Percentiles rank a stretch among this genome's conserved stretches.
These are phyloP conservation scores for Oncorhynchus mykiss DNA, from an alignment of 2,113 vertebrate genomes.

Conservation along the genomic window DNA sequence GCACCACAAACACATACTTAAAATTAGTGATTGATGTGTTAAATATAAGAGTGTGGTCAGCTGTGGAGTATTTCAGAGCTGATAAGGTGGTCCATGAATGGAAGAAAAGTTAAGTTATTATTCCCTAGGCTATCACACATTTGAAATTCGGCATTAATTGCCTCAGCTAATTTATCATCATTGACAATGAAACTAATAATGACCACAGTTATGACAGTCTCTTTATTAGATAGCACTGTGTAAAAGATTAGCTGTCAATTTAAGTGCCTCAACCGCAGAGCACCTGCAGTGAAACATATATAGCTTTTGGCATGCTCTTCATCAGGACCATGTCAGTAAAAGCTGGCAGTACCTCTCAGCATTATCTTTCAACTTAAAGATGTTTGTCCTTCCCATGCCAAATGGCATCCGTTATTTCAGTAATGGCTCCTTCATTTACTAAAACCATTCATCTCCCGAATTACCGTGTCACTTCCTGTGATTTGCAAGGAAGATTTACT, in stretches of 20 bases:
- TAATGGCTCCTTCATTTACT: constrained; percentile 28
- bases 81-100: too few species aligned
- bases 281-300: neutral
- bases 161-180: neutral
- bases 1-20: neutral
- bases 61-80: too few species aligned
- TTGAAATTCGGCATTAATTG: too few species aligned
- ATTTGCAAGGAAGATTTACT: neutral
- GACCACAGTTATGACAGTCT: neutral
- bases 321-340: constrained; percentile 7
- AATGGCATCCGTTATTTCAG: constrained; percentile 25
- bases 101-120: too few species aligned
- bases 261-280: neutral
- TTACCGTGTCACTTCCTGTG: neutral
- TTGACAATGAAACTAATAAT: neutral
- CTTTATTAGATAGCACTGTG: constrained; percentile 20
- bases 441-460: constrained; percentile 17
- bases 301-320: constrained; percentile 14
- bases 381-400: constrained; percentile 10
- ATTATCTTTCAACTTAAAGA: constrained; percentile 5
- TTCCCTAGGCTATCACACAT: too few species aligned
- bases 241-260: constrained; percentile 19
- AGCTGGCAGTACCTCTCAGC: too few species aligned
- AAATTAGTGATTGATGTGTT: neutral
- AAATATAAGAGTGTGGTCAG: neutral